Percentiles rank a stretch among this genome's conserved stretches.
Evolutionary conservation across 2,888 invertebrate species (phyloP).

Genomic region (Aphodius granarius): DNA sequence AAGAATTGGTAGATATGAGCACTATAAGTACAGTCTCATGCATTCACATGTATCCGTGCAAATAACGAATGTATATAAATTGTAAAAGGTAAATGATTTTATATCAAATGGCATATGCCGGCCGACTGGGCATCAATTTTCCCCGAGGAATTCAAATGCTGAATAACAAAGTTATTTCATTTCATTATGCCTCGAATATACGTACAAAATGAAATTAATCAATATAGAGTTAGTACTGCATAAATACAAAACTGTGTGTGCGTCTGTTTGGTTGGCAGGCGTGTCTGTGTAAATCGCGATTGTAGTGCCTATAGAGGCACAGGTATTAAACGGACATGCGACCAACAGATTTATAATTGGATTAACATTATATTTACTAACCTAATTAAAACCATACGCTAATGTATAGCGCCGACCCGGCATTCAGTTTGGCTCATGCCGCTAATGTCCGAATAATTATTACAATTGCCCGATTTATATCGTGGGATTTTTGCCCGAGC

Average conservation of each 20-base stretch:
- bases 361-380: conserved; percentile 27
- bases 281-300: neutral
- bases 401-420: neutral
- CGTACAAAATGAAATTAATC: neutral
- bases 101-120: neutral
- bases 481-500: neutral
- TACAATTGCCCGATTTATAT: conserved; percentile 13
- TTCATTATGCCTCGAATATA: neutral
- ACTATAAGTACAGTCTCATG: neutral
- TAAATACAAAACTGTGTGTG: neutral
- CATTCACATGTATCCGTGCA: neutral
- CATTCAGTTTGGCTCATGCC: neutral
- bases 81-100: neutral
- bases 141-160: neutral
- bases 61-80: neutral
- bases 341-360: conserved; percentile 24
- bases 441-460: conserved; percentile 2
- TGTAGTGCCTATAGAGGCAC: neutral
- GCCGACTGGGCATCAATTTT: neutral
- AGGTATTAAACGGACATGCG: conserved; percentile 25
- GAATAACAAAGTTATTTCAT: neutral
- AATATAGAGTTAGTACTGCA: neutral
- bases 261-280: neutral
- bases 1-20: too few species aligned
- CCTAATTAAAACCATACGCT: conserved; percentile 22